Conservation (phyloP, 2,113 vertebrate genomes). For the Colinus virginianus region DNA sequence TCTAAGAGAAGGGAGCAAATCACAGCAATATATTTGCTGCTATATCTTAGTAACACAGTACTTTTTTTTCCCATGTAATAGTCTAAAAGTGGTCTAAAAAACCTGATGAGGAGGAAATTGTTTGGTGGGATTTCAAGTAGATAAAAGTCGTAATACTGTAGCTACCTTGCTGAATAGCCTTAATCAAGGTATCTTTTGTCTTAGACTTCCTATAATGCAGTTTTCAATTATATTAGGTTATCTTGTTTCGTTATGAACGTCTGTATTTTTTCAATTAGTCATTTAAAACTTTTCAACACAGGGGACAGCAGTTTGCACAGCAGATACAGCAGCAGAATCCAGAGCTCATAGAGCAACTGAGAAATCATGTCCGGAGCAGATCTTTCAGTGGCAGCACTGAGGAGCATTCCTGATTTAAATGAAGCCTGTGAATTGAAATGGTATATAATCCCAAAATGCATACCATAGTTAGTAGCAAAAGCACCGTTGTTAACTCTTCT, state of each 20-base stretch:
- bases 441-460: slow-evolving; percentile 49
- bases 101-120: background rate
- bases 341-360: slow-evolving; percentile 95
- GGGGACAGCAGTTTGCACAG: slow-evolving; percentile 97
- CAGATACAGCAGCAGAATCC: slow-evolving; percentile 99
- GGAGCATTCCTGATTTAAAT: slow-evolving; percentile 90
- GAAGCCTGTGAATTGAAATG: slow-evolving; percentile 6
- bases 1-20: background rate
- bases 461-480: slow-evolving; percentile 76
- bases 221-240: background rate
- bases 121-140: background rate
- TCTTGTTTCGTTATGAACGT: background rate
- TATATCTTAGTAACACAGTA: background rate
- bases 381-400: slow-evolving; percentile 94
- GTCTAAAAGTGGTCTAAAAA: background rate
- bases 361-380: slow-evolving; percentile 95
- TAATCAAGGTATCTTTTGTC: background rate
- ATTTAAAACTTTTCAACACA: slow-evolving; percentile 70
- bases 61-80: background rate
- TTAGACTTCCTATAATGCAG: background rate
- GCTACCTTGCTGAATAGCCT: background rate
- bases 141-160: background rate
- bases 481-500: slow-evolving; percentile 72
- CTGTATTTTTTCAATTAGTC: background rate
- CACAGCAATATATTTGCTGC: background rate